Evolutionary conservation across 1,140 invertebrate genomes (phyloP).

Genomic region (Chymomyza costata): DNA sequence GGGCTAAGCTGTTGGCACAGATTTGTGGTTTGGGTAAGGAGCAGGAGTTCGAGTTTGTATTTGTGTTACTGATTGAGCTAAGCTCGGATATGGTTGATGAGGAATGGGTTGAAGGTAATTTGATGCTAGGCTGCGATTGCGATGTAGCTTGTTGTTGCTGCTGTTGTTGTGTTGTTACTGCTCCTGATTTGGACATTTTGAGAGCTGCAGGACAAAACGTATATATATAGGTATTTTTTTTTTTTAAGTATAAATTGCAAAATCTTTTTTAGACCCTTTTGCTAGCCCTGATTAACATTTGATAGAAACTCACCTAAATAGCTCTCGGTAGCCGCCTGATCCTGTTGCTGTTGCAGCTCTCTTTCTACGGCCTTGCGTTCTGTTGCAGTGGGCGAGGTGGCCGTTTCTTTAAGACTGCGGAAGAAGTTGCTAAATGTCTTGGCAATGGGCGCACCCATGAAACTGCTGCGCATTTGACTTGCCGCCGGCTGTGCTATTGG

Average conservation of each 20-base stretch:
- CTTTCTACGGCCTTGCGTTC: slow-evolving; percentile 17
- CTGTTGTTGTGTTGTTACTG: slow-evolving; percentile 7
- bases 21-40: slow-evolving; percentile 18
- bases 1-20: slow-evolving; percentile 23
- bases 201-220: slow-evolving; percentile 17
- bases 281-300: neutral
- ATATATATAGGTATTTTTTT: neutral
- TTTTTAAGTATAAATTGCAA: neutral
- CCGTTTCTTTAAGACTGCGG: slow-evolving; percentile 63
- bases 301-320: slow-evolving; percentile 56
- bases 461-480: slow-evolving; percentile 55
- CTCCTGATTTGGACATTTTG: slow-evolving; percentile 37
- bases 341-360: slow-evolving; percentile 23
- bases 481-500: slow-evolving; percentile 61
- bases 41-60: slow-evolving; percentile 36
- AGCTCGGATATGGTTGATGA: slow-evolving; percentile 72
- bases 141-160: slow-evolving; percentile 2
- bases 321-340: slow-evolving; percentile 34
- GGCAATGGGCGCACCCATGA: slow-evolving; percentile 62
- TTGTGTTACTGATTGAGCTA: slow-evolving; percentile 59
- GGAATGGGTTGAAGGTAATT: slow-evolving; percentile 49
- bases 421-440: slow-evolving; percentile 74
- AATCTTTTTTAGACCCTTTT: neutral
- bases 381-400: slow-evolving; percentile 19
- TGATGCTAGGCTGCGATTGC: slow-evolving; percentile 11